Evolutionary conservation across 2,797 vertebrate genomes (phyloP).

Genomic region (Protonibea diacanthus): DNA sequence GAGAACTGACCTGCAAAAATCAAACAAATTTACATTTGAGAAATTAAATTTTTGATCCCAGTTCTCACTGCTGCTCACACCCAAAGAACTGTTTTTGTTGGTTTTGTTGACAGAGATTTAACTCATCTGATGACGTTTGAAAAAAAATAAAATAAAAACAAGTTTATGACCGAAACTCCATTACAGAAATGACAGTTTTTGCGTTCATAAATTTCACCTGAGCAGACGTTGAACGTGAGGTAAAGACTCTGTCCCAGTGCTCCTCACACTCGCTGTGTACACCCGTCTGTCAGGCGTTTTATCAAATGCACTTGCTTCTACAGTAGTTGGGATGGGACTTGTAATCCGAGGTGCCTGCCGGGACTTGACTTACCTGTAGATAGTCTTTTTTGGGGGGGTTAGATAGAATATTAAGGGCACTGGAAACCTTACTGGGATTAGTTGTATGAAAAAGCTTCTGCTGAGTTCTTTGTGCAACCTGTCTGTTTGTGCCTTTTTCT

Average conservation of each 20-base stretch:
- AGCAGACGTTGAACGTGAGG: conserved; percentile 5
- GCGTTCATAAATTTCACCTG: conserved; percentile 31
- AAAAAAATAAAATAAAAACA: neutral
- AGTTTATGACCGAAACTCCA: conserved; percentile 22
- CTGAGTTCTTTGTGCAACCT: conserved; percentile 84
- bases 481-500: conserved; percentile 89
- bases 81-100: neutral
- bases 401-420: conserved; percentile 65
- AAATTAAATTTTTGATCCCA: neutral
- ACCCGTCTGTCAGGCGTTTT: conserved; percentile 38
- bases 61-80: neutral
- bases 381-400: conserved; percentile 43
- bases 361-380: conserved; percentile 78
- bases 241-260: conserved; percentile 24
- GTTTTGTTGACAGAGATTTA: conserved; percentile 11
- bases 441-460: conserved; percentile 87
- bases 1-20: neutral
- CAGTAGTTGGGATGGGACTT: conserved; percentile 60
- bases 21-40: neutral
- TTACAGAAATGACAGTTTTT: conserved; percentile 39
- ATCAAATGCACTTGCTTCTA: conserved; percentile 76
- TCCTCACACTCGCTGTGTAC: conserved; percentile 43
- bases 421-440: conserved; percentile 74
- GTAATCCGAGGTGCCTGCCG: conserved; percentile 76
- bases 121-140: conserved; percentile 1